Percentiles rank a stretch among this genome's conserved stretches.
These are phyloP conservation scores for Phthorimaea operculella DNA, from an alignment of 1,140 invertebrate genomes.

Conservation along the genomic window DNA sequence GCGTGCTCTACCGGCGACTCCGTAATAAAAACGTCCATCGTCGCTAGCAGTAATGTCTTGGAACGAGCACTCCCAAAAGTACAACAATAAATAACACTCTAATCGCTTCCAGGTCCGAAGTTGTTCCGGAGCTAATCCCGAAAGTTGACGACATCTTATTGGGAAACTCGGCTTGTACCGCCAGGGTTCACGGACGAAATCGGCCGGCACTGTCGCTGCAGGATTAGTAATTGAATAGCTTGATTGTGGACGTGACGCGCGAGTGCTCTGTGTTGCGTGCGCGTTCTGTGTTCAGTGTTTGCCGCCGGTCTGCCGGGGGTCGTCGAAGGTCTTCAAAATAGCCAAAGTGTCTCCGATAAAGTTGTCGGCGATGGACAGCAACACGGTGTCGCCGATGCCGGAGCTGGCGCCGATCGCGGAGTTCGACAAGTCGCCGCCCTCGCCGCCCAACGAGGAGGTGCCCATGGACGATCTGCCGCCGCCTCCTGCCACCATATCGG, in stretches of 20 bases:
- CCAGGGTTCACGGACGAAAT: neutral
- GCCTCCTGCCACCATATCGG: slow-evolving; percentile 68
- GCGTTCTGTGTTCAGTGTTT: slow-evolving; percentile 1
- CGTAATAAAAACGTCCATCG: slow-evolving; percentile 10
- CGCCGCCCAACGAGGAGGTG: slow-evolving; percentile 69
- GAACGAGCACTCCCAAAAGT: slow-evolving; percentile 13
- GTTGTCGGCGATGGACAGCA: slow-evolving; percentile 71
- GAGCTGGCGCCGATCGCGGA: slow-evolving; percentile 73
- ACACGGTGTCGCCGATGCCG: slow-evolving; percentile 72
- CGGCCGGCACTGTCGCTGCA: neutral
- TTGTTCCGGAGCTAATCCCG: slow-evolving; percentile 21
- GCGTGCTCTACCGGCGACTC: slow-evolving; percentile 10
- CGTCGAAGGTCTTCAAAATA: slow-evolving; percentile 33
- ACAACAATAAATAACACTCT: slow-evolving; percentile 30
- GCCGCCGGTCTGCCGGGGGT: slow-evolving; percentile 41
- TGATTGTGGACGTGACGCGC: slow-evolving; percentile 4
- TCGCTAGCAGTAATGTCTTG: neutral
- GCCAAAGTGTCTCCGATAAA: slow-evolving; percentile 69
- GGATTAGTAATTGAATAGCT: neutral
- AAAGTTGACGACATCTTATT: slow-evolving; percentile 14
- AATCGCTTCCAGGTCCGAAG: slow-evolving; percentile 36
- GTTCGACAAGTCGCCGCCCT: slow-evolving; percentile 74
- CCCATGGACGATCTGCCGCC: slow-evolving; percentile 71
- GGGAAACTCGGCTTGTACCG: neutral
- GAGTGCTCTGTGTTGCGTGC: slow-evolving; percentile 10